Percentiles rank a stretch among this genome's conserved stretches.
These are phyloP conservation scores for Drosophila littoralis DNA, from an alignment of 1,140 invertebrate species.

Conservation along the genomic window DNA sequence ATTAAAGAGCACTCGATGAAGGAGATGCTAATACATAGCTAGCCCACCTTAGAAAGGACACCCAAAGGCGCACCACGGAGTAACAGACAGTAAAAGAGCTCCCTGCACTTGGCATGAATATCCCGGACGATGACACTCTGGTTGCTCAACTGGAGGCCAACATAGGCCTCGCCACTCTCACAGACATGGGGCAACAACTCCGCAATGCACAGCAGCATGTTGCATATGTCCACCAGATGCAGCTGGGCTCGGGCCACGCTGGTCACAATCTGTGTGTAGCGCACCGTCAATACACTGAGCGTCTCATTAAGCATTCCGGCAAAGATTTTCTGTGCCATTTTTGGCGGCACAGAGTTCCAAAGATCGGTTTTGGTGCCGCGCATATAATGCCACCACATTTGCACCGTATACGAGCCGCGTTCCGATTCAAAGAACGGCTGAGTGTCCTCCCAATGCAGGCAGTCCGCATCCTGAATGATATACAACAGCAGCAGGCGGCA, in stretches of 20 bases:
- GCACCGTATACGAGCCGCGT: conserved; percentile 90
- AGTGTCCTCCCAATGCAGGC: conserved; percentile 88
- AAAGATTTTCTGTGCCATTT: conserved; percentile 92
- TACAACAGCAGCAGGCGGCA: conserved; percentile 90
- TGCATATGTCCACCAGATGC: conserved; percentile 89
- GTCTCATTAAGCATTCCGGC: conserved; percentile 93
- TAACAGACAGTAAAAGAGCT: conserved; percentile 89
- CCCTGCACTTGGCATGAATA: conserved; percentile 91
- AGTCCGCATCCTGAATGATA: conserved; percentile 91
- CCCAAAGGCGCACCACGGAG: conserved; percentile 89
- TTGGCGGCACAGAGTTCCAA: conserved; percentile 92
- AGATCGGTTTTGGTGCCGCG: conserved; percentile 91
- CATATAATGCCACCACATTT: conserved; percentile 95
- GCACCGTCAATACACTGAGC: conserved; percentile 89
- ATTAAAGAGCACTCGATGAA: not conserved
- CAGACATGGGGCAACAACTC: conserved; percentile 88
- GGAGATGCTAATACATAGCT: not conserved
- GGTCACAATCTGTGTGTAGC: conserved; percentile 88
- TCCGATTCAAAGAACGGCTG: conserved; percentile 88
- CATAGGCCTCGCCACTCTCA: conserved; percentile 86
- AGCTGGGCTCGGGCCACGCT: conserved; percentile 87
- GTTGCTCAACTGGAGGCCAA: conserved; percentile 85
- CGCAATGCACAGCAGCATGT: conserved; percentile 89
- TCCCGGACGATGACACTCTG: conserved; percentile 88
- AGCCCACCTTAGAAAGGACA: conserved; percentile 88